These are phyloP conservation scores for Struthio camelus DNA, from an alignment of 2,113 vertebrate species.

Conservation along the genomic window DNA sequence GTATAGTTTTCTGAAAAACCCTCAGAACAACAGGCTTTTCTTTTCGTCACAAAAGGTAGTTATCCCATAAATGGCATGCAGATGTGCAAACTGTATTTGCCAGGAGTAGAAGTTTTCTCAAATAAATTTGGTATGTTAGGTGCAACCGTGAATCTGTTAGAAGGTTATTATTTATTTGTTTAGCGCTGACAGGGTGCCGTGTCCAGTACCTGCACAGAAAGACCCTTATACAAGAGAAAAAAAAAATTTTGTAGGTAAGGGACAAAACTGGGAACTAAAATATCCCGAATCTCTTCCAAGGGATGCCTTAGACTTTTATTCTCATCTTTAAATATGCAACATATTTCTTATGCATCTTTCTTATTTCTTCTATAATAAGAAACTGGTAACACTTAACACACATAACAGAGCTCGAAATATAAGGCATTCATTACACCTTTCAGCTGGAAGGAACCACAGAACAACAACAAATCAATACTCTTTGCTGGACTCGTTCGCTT, in stretches of 20 bases:
- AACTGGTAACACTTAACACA: slow-evolving; percentile 34
- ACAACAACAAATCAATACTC: slow-evolving; percentile 52
- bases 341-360: no score
- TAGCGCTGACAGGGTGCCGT: not conserved
- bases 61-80: slow-evolving; percentile 20
- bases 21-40: slow-evolving; percentile 40
- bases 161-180: slow-evolving; percentile 23
- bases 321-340: slow-evolving; percentile 1
- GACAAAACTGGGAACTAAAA: not conserved
- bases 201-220: not conserved
- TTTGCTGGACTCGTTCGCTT: not conserved
- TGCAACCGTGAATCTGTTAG: not conserved
- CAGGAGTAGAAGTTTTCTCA: slow-evolving; percentile 39
- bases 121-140: slow-evolving; percentile 22
- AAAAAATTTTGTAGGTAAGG: not conserved
- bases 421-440: slow-evolving; percentile 43
- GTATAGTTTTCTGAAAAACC: slow-evolving; percentile 9
- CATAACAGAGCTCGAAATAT: not conserved
- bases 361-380: slow-evolving; percentile 23
- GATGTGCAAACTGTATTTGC: not conserved
- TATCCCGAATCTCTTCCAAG: not conserved
- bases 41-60: slow-evolving; percentile 11
- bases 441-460: not conserved
- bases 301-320: not conserved
- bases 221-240: not conserved